Evolutionary conservation across 2,888 invertebrate species (phyloP).

Genomic region (Lysandra bellargus): DNA sequence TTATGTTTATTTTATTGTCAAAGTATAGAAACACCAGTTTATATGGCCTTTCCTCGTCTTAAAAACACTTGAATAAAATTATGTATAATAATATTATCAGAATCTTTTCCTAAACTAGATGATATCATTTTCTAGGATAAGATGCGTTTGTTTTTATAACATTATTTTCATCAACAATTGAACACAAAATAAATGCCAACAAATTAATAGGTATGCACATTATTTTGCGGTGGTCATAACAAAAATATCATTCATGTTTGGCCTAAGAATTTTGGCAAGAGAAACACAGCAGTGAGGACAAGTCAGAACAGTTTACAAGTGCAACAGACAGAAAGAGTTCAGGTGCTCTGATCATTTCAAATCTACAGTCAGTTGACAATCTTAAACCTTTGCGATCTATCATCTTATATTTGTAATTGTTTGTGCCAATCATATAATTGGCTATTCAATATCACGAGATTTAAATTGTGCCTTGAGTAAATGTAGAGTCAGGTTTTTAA

Average conservation of each 20-base stretch:
- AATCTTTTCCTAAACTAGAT: not conserved
- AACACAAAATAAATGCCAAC: not conserved
- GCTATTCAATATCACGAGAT: not conserved
- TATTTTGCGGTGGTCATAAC: not conserved
- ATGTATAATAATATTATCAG: no score
- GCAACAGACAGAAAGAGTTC: constrained; percentile 16
- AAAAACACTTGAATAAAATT: no score
- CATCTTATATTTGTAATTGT: not conserved
- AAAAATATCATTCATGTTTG: constrained; percentile 23
- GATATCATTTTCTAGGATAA: not conserved
- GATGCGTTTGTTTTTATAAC: not conserved
- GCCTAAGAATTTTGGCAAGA: constrained; percentile 21
- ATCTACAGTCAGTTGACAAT: constrained; percentile 1
- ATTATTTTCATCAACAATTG: not conserved
- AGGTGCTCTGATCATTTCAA: constrained; percentile 21
- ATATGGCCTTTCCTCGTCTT: no score
- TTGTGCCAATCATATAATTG: not conserved
- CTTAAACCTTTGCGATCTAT: constrained; percentile 4
- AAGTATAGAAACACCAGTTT: not conserved
- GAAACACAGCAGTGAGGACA: constrained; percentile 23
- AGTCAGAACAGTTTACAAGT: constrained; percentile 12
- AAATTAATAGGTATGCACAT: not conserved
- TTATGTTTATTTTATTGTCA: not conserved
- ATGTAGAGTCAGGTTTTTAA: no score
- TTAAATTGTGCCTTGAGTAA: not conserved